phyloP scores from a whole-genome alignment of 1,140 invertebrate genomes.

The Anoplolepis gracilipes region DNA sequence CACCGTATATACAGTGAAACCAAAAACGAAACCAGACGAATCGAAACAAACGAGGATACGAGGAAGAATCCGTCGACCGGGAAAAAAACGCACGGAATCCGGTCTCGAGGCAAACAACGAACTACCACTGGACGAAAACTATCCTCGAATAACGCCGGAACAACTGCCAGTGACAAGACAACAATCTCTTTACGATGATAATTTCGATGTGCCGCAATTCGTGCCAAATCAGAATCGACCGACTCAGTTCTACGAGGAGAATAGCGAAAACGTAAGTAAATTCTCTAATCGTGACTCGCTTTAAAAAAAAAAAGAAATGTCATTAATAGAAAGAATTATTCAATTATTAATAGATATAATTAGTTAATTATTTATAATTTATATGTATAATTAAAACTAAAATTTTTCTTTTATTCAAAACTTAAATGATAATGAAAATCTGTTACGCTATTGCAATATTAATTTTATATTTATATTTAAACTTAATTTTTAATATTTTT shows the following conservation, averaged over 20 bases:
- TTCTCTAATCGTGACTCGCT: background rate
- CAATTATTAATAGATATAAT: too few species aligned
- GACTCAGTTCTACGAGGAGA: slow-evolving; percentile 57
- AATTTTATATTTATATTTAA: background rate
- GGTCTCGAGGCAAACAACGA: slow-evolving; percentile 80
- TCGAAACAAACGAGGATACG: slow-evolving; percentile 70
- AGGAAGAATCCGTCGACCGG: slow-evolving; percentile 76
- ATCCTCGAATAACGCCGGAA: slow-evolving; percentile 74
- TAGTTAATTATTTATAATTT: too few species aligned
- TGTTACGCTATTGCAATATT: background rate
- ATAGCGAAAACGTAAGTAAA: slow-evolving; percentile 72
- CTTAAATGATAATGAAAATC: background rate
- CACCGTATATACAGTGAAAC: slow-evolving; percentile 69
- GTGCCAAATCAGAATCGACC: slow-evolving; percentile 27
- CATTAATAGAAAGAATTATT: background rate
- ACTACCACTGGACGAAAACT: slow-evolving; percentile 82
- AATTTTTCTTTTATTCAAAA: background rate
- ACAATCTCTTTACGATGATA: slow-evolving; percentile 72
- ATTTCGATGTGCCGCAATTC: slow-evolving; percentile 64
- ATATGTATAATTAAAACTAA: too few species aligned
- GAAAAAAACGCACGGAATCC: slow-evolving; percentile 76
- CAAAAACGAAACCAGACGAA: slow-evolving; percentile 67
- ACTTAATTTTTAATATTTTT: background rate
- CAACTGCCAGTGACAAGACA: slow-evolving; percentile 40
- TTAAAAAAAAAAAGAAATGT: background rate